Evolutionary conservation across 2,113 vertebrate genomes (phyloP).

Genomic region (Ibidorhyncha struthersii): DNA sequence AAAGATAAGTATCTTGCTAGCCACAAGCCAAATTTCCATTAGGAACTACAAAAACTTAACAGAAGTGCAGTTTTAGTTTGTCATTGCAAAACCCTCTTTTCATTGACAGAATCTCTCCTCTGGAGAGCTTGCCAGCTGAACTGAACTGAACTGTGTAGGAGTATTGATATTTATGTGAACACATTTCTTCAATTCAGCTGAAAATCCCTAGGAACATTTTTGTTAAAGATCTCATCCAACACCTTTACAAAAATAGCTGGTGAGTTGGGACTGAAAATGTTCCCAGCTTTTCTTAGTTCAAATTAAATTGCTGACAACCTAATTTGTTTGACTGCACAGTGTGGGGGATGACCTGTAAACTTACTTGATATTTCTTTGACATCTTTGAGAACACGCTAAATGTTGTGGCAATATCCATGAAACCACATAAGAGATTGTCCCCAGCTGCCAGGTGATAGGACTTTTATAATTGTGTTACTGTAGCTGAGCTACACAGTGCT

Average conservation of each 20-base stretch:
- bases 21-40: background rate
- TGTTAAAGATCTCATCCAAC: background rate
- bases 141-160: background rate
- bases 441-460: background rate
- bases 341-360: background rate
- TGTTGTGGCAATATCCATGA: background rate
- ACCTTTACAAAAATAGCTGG: background rate
- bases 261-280: background rate
- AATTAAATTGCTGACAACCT: background rate
- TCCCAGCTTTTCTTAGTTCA: background rate
- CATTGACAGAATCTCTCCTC: background rate
- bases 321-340: background rate
- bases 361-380: background rate
- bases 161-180: background rate
- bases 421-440: background rate
- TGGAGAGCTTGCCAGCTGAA: background rate
- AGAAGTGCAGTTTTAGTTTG: background rate
- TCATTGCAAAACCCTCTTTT: background rate
- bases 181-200: background rate
- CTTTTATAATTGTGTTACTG: background rate
- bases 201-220: background rate
- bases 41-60: background rate
- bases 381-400: background rate
- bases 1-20: background rate
- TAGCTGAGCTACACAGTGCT: background rate